phyloP scores from a whole-genome alignment of 2,113 vertebrate genomes.

The Tor tambroides region DNA sequence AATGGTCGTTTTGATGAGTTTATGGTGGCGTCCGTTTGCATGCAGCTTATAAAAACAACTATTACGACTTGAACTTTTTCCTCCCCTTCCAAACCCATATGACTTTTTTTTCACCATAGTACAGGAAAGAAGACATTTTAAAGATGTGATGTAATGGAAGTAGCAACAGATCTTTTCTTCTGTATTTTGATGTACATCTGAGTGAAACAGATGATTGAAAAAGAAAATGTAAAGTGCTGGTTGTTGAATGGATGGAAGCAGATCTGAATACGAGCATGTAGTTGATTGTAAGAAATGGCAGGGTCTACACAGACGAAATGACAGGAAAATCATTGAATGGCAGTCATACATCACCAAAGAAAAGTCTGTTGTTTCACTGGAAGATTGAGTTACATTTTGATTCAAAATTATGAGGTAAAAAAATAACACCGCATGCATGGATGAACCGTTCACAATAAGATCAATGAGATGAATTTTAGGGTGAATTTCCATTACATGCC shows the following conservation, averaged over 20 bases:
- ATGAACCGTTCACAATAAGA: too few relatives aligned
- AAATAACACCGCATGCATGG: too few relatives aligned
- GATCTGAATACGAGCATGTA: too few relatives aligned
- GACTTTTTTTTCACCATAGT: too few relatives aligned
- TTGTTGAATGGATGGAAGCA: not conserved
- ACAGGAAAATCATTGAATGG: not conserved
- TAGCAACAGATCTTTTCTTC: not conserved
- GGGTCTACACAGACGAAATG: too few relatives aligned
- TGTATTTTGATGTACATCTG: not conserved
- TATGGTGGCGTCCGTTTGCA: not conserved
- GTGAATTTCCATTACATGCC: not conserved
- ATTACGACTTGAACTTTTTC: not conserved
- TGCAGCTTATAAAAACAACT: not conserved
- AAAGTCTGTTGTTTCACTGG: not conserved
- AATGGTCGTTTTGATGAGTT: not conserved
- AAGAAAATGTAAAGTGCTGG: too few relatives aligned
- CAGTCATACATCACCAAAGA: not conserved
- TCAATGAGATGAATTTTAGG: not conserved
- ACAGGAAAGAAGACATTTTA: not conserved
- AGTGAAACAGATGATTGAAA: not conserved
- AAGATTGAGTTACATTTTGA: too few relatives aligned
- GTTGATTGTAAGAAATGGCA: too few relatives aligned
- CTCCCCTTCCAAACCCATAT: too few relatives aligned
- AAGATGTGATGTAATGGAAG: not conserved
- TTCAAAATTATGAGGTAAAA: too few relatives aligned